These are phyloP conservation scores for Amphiprion clarkii DNA, from an alignment of 2,797 vertebrate species.

Conservation along the genomic window DNA sequence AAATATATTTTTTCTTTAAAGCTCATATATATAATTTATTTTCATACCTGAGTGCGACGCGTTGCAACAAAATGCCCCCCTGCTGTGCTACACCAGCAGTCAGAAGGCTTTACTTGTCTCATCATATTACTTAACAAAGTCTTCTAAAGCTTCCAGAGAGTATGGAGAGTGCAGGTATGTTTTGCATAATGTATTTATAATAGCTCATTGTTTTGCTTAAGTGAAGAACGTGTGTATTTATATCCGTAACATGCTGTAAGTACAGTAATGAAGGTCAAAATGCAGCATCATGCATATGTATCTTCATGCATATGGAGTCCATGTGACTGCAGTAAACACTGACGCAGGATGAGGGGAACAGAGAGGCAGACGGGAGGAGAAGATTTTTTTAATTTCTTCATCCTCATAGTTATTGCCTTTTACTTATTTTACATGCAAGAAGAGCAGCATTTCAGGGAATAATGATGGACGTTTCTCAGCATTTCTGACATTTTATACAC, in stretches of 20 bases:
- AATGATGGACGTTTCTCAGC: constrained; percentile 1
- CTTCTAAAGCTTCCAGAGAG: background rate
- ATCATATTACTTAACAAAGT: background rate
- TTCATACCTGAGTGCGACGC: background rate
- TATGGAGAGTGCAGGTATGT: background rate
- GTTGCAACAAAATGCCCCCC: background rate
- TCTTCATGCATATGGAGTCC: constrained; percentile 33
- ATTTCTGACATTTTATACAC: constrained; percentile 14
- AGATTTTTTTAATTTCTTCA: constrained; percentile 22
- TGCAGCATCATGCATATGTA: constrained; percentile 34
- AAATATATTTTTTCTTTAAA: background rate
- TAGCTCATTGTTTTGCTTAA: constrained; percentile 22
- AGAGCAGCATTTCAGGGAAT: background rate
- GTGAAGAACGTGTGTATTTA: constrained; percentile 19
- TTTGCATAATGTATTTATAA: constrained; percentile 28
- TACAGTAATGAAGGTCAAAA: constrained; percentile 33
- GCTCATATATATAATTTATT: background rate
- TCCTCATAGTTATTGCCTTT: constrained; percentile 5
- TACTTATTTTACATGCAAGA: constrained; percentile 16
- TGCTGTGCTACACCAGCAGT: background rate
- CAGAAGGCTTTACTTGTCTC: background rate
- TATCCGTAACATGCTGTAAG: constrained; percentile 23
- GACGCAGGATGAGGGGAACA: constrained; percentile 16
- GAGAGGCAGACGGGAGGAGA: background rate
- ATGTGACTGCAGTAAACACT: constrained; percentile 27